phyloP scores from a whole-genome alignment of 2,888 invertebrate genomes.

The Drosophila austrosaltans region DNA sequence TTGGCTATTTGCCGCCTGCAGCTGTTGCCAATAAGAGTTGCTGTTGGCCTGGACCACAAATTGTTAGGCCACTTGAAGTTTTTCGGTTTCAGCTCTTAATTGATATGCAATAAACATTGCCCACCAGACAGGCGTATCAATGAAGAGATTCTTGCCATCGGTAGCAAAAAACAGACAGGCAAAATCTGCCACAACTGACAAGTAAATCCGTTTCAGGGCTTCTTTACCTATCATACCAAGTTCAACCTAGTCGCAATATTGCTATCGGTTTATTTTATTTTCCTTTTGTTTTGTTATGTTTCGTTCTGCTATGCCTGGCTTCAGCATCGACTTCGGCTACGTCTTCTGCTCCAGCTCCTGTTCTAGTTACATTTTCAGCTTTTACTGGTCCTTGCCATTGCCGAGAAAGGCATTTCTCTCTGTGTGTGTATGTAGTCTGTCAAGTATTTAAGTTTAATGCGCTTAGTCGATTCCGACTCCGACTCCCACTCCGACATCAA shows the following conservation, averaged over 20 bases:
- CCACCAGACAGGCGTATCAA: conserved; percentile 56
- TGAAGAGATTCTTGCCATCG: conserved; percentile 18
- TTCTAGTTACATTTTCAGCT: not conserved
- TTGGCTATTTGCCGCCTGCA: conserved; percentile 1
- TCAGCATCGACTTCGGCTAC: not conserved
- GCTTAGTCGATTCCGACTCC: conserved; percentile 54
- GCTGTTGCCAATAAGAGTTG: not conserved
- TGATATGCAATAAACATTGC: conserved; percentile 77
- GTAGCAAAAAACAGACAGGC: conserved; percentile 28
- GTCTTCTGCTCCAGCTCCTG: conserved; percentile 14
- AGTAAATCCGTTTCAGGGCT: conserved; percentile 41
- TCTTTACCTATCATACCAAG: conserved; percentile 7
- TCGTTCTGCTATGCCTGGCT: conserved; percentile 21
- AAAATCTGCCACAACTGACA: conserved; percentile 45
- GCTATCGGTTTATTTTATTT: conserved; percentile 48
- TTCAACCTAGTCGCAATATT: conserved; percentile 41
- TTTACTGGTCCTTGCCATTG: not conserved
- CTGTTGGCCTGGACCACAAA: conserved; percentile 21
- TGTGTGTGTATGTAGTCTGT: conserved; percentile 23
- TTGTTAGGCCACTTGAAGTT: conserved; percentile 21
- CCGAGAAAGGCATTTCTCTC: conserved; percentile 10
- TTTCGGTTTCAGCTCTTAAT: conserved; percentile 47
- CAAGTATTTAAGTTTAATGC: conserved; percentile 68
- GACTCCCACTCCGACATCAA: conserved; percentile 25
- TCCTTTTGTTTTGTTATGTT: not conserved